Base-by-base conservation (phyloP, 2,888 invertebrate species). In the Conchocele bisecta region DNA sequence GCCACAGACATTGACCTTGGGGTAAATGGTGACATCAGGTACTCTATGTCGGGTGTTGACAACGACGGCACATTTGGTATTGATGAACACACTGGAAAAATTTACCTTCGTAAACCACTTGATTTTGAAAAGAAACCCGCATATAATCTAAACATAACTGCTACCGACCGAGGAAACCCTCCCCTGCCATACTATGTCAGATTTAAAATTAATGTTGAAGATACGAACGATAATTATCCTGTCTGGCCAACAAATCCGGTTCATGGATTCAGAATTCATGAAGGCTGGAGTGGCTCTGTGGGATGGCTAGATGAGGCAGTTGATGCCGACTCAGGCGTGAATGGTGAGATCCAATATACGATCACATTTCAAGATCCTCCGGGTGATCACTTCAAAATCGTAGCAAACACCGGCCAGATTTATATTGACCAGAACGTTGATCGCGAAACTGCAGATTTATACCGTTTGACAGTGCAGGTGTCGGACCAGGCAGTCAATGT, bases 141-240 rank as follows among this genome's bases (percentile, higher is more conserved):
- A 37, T 98, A 98, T 89, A 92, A 95, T 48, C 92, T 98, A 76
- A 96, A 94, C 3, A 95, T 98, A 29, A 94, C 95, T 75, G 98
- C 97, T 0, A 97, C 97, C 88, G 84, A 93, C 93, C 56, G 91
- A 39, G 91, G 91, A 69, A 29, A 86, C 85, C 75, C 91, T 39
- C 79, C 93, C 93, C 89, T 95, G 93, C 89, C 96, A 95, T 92
- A 95, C 94, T 66, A 96, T 94, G 81, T 92, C 61, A 86, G 90
- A 73, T 93, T 97, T 83, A 94, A 95, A 72, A 95, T 98, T 86
- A 94, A 94, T 68, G 95, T 98, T 60, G 94, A 95, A 80, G 98
- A 98, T 92, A 96, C 96, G 89, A 98, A 98, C 92, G 98, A 98
- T 92, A 97, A 98, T 90, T 95, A 96, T 35, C 98, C 98, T 46